Evolutionary conservation across 2,797 vertebrate genomes (phyloP).

Genomic region (Enteromius viviparus): DNA sequence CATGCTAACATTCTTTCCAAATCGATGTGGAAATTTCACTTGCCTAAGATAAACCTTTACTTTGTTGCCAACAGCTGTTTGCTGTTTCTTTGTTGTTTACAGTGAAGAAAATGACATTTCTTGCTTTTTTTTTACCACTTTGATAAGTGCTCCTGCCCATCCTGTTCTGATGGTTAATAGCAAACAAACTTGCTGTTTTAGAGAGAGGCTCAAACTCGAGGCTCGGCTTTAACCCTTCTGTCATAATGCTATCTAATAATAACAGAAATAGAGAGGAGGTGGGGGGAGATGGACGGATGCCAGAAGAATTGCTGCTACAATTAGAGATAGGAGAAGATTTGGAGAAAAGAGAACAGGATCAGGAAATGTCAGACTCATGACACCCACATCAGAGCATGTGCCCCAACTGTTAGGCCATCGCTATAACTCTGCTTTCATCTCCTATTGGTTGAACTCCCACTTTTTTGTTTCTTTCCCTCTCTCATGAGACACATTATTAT

Average conservation of each 20-base stretch:
- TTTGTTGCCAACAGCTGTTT: conserved; percentile 49
- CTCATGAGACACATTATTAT: conserved; percentile 57
- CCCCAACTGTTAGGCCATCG: not conserved
- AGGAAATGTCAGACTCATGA: not conserved
- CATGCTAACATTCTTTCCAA: conserved; percentile 40
- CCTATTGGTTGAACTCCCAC: not conserved
- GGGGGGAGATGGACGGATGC: no score
- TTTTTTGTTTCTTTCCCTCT: not conserved
- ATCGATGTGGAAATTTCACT: conserved; percentile 51
- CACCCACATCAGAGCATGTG: not conserved
- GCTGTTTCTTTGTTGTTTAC: conserved; percentile 30
- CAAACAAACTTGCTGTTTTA: not conserved
- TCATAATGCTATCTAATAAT: no score
- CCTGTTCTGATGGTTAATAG: not conserved
- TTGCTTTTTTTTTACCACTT: not conserved
- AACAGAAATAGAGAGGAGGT: no score
- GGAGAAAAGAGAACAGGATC: not conserved
- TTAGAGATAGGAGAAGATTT: not conserved
- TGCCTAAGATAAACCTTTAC: conserved; percentile 38
- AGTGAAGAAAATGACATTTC: conserved; percentile 44
- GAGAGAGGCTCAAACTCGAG: not conserved
- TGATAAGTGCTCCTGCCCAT: not conserved
- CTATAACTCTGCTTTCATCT: no score
- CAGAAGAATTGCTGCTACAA: not conserved
- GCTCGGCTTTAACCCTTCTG: no score